Conservation (phyloP, 2,113 vertebrate genomes). For the Calypte anna region DNA sequence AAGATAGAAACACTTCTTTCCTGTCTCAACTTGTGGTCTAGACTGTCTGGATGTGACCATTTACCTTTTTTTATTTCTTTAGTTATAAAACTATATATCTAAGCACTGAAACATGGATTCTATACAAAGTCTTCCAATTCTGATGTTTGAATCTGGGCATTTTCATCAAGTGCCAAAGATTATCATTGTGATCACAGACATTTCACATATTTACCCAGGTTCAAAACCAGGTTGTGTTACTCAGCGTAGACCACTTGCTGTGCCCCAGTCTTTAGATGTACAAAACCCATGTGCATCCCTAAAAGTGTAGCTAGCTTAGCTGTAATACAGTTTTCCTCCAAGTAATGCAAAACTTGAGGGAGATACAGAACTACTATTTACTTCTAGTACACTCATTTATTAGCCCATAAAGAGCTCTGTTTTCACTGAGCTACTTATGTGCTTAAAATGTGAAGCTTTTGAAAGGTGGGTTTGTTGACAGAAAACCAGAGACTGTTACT, state of each 20-base stretch:
- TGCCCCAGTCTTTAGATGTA: rapidly evolving
- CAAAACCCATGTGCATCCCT: background rate
- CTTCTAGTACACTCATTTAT: background rate
- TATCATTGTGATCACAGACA: background rate
- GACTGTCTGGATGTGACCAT: background rate
- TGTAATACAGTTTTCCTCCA: background rate
- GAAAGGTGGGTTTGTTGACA: background rate
- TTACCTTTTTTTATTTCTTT: background rate
- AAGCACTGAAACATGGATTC: background rate
- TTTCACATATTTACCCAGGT: background rate
- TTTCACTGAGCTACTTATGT: background rate
- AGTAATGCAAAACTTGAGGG: background rate
- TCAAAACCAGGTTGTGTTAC: background rate
- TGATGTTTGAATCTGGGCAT: background rate
- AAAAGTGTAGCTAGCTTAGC: background rate
- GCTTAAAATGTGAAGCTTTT: background rate
- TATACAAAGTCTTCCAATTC: background rate
- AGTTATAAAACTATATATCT: background rate
- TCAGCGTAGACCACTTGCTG: background rate
- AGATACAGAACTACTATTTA: background rate
- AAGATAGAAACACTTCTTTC: background rate
- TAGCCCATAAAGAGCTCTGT: background rate
- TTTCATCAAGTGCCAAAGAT: background rate
- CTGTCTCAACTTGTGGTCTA: background rate
- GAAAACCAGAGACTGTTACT: background rate